These are phyloP conservation scores for Sylvicola cinctus DNA, from an alignment of 2,888 invertebrate genomes.

Conservation along the genomic window DNA sequence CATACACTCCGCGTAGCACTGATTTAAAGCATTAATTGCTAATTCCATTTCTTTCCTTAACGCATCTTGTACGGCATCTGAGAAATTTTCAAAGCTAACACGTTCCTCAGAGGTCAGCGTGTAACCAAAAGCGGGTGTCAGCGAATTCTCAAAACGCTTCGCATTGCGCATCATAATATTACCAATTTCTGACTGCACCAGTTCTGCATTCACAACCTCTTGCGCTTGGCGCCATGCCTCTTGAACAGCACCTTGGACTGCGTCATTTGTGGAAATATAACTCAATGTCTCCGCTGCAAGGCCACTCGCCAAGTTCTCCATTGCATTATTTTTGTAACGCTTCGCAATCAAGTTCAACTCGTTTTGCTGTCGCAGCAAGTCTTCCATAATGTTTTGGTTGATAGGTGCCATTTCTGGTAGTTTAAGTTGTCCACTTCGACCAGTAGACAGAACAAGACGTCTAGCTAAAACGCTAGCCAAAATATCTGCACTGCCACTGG, in stretches of 20 bases:
- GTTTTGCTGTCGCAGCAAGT: constrained; percentile 31
- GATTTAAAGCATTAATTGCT: constrained; percentile 44
- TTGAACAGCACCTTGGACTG: constrained; percentile 45
- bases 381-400: constrained; percentile 21
- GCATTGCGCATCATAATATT: constrained; percentile 51
- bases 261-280: constrained; percentile 28
- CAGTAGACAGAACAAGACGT: constrained; percentile 32
- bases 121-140: constrained; percentile 33
- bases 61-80: constrained; percentile 49
- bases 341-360: constrained; percentile 38
- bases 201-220: constrained; percentile 49
- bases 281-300: constrained; percentile 49
- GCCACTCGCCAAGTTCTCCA: constrained; percentile 47
- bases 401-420: constrained; percentile 31
- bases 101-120: constrained; percentile 45
- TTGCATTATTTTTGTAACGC: constrained; percentile 44
- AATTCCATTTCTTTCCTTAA: constrained; percentile 51
- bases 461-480: constrained; percentile 56
- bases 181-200: constrained; percentile 57
- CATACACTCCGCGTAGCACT: constrained; percentile 41
- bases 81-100: constrained; percentile 51
- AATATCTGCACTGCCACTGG: constrained; percentile 37
- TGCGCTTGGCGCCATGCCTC: constrained; percentile 58
- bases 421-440: constrained; percentile 16
- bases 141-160: constrained; percentile 40